phyloP scores from a whole-genome alignment of 2,888 invertebrate species.

The Drosophila anomalata region DNA sequence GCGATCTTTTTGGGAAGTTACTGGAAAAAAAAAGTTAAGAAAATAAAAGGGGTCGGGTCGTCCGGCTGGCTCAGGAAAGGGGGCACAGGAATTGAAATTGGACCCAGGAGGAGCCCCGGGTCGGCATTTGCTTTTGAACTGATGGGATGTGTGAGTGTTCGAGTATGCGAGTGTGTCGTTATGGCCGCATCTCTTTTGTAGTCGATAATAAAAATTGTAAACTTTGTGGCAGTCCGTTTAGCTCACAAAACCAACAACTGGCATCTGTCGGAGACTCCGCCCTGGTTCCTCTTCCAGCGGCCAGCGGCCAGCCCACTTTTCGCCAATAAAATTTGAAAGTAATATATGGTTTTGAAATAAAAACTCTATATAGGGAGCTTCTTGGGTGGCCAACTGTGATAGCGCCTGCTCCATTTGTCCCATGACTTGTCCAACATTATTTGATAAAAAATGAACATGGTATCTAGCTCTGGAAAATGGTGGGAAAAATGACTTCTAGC shows the following conservation, averaged over 20 bases:
- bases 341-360: constrained; percentile 4
- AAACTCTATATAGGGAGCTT: neutral
- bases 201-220: constrained; percentile 74
- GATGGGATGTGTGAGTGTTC: constrained; percentile 10
- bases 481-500: constrained; percentile 22
- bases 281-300: constrained; percentile 16
- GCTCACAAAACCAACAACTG: neutral
- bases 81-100: constrained; percentile 35
- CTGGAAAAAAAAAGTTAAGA: neutral
- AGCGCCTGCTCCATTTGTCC: constrained; percentile 67
- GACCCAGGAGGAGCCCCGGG: constrained; percentile 20
- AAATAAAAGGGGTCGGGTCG: constrained; percentile 27
- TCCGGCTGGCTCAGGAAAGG: constrained; percentile 31
- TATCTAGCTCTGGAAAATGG: constrained; percentile 7
- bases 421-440: constrained; percentile 60
- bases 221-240: constrained; percentile 52
- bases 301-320: constrained; percentile 38
- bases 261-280: constrained; percentile 35
- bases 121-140: constrained; percentile 45
- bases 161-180: constrained; percentile 29
- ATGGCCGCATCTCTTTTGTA: constrained; percentile 50
- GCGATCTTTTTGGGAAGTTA: constrained; percentile 37
- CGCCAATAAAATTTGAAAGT: constrained; percentile 23
- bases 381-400: constrained; percentile 64
- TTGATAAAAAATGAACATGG: constrained; percentile 44